Percentiles rank a stretch among this genome's conserved stretches.
These are phyloP conservation scores for Cyphomyrmex costatus DNA, from an alignment of 1,140 invertebrate species.

Conservation along the genomic window DNA sequence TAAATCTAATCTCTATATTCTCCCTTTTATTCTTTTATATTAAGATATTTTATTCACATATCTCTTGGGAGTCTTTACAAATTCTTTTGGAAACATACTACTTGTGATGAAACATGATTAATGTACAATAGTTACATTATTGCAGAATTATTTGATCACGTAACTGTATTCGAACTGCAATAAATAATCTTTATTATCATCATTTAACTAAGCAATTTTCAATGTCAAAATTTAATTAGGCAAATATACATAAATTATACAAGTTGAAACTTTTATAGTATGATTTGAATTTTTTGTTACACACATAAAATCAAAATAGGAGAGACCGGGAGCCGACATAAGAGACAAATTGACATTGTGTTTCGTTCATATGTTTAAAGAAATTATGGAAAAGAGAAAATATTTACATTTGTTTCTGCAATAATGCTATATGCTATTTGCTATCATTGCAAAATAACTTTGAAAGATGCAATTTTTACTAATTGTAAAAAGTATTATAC, in stretches of 20 bases:
- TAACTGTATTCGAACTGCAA: conserved; percentile 8
- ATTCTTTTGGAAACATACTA: background rate
- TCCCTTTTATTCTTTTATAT: background rate
- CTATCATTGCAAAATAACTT: no score
- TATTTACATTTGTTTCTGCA: no score
- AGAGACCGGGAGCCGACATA: no score
- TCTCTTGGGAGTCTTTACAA: no score
- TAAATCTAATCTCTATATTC: background rate
- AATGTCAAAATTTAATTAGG: conserved; percentile 27
- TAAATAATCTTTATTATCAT: conserved; percentile 10
- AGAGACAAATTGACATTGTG: no score
- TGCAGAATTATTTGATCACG: conserved; percentile 13
- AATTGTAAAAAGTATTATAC: no score
- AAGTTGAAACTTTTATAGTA: background rate
- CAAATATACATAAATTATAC: conserved; percentile 25
- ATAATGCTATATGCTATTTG: no score
- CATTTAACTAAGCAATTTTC: conserved; percentile 21
- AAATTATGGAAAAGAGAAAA: no score
- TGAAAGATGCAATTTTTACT: no score
- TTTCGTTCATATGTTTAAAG: no score
- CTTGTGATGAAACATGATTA: conserved; percentile 36
- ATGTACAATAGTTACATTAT: conserved; percentile 1
- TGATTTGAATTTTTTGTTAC: background rate
- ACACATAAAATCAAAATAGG: background rate
- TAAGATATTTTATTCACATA: background rate